Evolutionary conservation across 1,140 invertebrate genomes (phyloP), one percentile per base, ranked within the genome.

Genomic region (Doryteuthis pealeii): DNA sequence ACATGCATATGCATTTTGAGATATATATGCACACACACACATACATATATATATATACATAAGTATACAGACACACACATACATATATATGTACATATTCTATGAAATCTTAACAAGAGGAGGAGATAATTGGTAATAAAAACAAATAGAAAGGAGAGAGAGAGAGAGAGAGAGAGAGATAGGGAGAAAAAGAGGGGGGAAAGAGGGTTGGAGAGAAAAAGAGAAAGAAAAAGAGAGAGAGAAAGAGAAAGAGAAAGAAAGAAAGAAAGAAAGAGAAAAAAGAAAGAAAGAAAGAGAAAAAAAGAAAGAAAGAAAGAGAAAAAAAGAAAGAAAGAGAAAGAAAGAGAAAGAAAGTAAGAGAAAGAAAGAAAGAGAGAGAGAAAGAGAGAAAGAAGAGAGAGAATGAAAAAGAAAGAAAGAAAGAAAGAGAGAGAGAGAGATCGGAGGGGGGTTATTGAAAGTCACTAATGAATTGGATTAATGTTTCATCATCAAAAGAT

Each of bases 221-320:
- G 62, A 72, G 49, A 32, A 43, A 54, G 49, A 72, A 70, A 68
- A 22, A 49, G 70, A 72, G 40, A 68, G 35, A 68, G 45, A 49
- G 18, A 18, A 18, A 18, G 45, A 49, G 45, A 18, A 8, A 18
- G 45, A 49, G 45, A 18, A 18, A 18, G 45, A 49, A 18, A 18
- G 18, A 49, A 18, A 18, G 18, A 18, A 18, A 49, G 18, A 49
- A 18, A 49, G 45, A 18, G 45, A 49, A 18, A 49, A 18, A 49
- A 18, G 18, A 18, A 49, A 49, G 45, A 18, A 18, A 18, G 45
- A 10, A 18, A 49, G 45, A 18, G 45, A 49, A 18, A 8, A 49
- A 18, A 49, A 18, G 45, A 18, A 49, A 49, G 45, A 18, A 18
- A 18, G 18, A 49, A 18, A 49, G 45, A 18, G 45, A 49, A 49